Evolutionary conservation across 2,888 invertebrate species (phyloP), one percentile per base, ranked within the genome.

Genomic region (Diaprepes abbreviatus): DNA sequence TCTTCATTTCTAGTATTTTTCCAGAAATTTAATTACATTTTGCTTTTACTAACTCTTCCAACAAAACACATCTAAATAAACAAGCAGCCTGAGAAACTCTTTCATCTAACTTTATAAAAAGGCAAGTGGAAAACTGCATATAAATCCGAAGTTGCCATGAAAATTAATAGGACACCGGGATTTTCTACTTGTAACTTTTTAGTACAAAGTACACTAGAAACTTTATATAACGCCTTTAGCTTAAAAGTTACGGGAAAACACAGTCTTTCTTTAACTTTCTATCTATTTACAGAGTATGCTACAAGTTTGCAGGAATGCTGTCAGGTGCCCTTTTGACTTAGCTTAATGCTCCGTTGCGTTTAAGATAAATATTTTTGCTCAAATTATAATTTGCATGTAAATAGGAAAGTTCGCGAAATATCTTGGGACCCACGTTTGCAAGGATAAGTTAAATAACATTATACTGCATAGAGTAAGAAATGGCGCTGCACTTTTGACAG

Each of bases 141-240:
- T 48, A 58, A 43, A 31, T 16, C 31, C 24, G 5, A 17, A 58
- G 58, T 40, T 40, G 9, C 58, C 31, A 43, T 6, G 43, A 58
- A 58, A 58, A 58, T 57, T 43, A 58, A 58, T 58, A 40, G 40
- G 58, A 31, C 58, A 58, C 43, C 14, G 10, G 38, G 31, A 40
- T 58, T 43, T 43, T 40, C 12, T 36, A 58, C 58, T 58, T 17
- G 31, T 17, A 58, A 58, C 57, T 57, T 57, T 16, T 31, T 28
- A 24, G 12, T 17, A n/a, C 21, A 4, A 45, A 45, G 12, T 48
- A 12, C 12, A 21, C 48, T 48, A 48, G 14, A 48, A 48, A 28
- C 24, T 48, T 48, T 48, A 21, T 21, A 7, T 48, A 48, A 48
- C 14, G 48, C 48, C 10, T 28, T 48, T 28, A 48, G 12, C 24